Evolutionary conservation across 2,888 invertebrate species (phyloP).

Genomic region (Epirrita christyi): DNA sequence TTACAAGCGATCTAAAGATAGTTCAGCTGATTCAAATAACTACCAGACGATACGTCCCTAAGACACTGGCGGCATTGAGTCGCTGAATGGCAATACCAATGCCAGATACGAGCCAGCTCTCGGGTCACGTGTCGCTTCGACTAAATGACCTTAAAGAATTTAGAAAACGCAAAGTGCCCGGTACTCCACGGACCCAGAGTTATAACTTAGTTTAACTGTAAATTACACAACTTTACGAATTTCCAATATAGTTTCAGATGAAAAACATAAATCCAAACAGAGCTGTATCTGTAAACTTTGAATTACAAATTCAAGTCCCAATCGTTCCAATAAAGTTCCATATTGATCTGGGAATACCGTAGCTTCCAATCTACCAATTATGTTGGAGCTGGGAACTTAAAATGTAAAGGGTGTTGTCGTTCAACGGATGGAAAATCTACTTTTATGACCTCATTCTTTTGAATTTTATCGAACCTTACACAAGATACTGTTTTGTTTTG

Average conservation of each 20-base stretch:
- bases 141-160: too few species aligned
- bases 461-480: too few species aligned
- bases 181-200: too few species aligned
- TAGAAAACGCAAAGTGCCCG: too few species aligned
- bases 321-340: conserved; percentile 74
- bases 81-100: too few species aligned
- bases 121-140: too few species aligned
- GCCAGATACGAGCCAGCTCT: too few species aligned
- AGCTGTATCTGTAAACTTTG: conserved; percentile 66
- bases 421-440: background rate
- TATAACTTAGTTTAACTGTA: background rate
- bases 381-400: conserved; percentile 53
- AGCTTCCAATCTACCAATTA: conserved; percentile 49
- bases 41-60: too few species aligned
- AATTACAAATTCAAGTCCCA: conserved; percentile 74
- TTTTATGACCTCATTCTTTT: background rate
- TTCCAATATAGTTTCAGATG: conserved; percentile 4
- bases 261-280: conserved; percentile 45
- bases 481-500: too few species aligned
- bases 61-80: too few species aligned
- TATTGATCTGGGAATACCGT: conserved; percentile 63
- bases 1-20: too few species aligned
- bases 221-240: background rate
- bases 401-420: conserved; percentile 48
- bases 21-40: too few species aligned